Conservation (phyloP, 2,888 invertebrate genomes). For the Crossocerus cetratus region DNA sequence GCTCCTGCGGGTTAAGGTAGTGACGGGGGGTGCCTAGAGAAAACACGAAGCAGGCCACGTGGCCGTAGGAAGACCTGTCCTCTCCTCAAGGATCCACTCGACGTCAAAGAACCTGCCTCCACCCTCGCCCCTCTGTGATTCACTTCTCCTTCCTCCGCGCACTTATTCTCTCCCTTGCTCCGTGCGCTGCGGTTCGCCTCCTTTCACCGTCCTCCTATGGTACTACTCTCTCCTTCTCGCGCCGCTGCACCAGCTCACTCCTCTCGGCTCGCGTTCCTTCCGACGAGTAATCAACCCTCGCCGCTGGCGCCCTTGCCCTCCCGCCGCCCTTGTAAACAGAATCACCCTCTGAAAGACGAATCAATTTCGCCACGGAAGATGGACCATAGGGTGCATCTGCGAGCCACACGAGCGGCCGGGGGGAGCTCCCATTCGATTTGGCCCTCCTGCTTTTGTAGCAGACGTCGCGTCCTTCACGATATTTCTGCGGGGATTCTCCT, state of each 20-base stretch:
- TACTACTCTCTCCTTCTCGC: not conserved
- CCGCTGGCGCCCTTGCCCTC: constrained; percentile 9
- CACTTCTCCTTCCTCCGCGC: too few species aligned
- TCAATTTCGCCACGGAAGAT: constrained; percentile 48
- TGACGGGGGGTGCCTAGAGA: constrained; percentile 55
- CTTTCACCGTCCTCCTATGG: too few species aligned
- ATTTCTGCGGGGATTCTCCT: too few species aligned
- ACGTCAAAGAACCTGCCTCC: constrained; percentile 51
- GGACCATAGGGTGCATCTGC: not conserved
- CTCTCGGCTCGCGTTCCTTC: constrained; percentile 21
- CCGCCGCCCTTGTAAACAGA: constrained; percentile 50
- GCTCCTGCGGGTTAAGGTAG: constrained; percentile 18
- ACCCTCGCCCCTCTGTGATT: too few species aligned
- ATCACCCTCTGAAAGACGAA: constrained; percentile 61
- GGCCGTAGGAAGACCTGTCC: constrained; percentile 35
- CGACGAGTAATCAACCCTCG: constrained; percentile 60
- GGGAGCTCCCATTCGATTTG: constrained; percentile 25
- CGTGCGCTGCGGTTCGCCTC: too few species aligned
- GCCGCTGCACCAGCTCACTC: constrained; percentile 20
- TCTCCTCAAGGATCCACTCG: constrained; percentile 62
- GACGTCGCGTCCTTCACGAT: not conserved
- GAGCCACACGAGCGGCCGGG: not conserved
- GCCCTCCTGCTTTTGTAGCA: constrained; percentile 22
- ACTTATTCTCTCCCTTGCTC: too few species aligned
- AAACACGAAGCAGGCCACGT: constrained; percentile 37